These are phyloP conservation scores for Anoplopoma fimbria DNA, from an alignment of 2,113 vertebrate genomes.

Conservation along the genomic window DNA sequence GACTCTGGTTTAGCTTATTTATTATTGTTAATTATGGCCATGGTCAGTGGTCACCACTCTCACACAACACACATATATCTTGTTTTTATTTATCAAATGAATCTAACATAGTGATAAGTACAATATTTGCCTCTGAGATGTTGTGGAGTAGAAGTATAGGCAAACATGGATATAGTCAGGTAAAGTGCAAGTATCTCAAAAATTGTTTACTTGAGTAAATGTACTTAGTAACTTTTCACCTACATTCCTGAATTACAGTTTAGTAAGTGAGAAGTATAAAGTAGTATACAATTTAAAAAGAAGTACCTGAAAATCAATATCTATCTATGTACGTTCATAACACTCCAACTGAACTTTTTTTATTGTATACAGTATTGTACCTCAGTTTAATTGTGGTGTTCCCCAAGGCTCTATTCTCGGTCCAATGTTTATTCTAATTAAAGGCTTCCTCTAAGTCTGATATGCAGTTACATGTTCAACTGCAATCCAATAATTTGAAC, in stretches of 20 bases:
- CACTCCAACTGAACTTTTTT: not conserved
- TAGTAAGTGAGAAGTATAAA: not conserved
- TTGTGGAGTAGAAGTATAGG: not conserved
- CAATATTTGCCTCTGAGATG: not conserved
- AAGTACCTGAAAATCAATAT: not conserved
- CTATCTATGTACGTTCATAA: not conserved
- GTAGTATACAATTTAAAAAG: not conserved
- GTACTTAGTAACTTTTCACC: not conserved
- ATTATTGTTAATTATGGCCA: not conserved
- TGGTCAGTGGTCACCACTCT: not conserved
- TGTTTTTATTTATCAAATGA: not conserved
- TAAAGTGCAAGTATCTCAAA: not conserved
- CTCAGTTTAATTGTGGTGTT: too few relatives aligned
- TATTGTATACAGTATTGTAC: not conserved
- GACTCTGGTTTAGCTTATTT: not conserved
- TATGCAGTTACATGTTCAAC: not conserved
- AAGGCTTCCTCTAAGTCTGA: not conserved
- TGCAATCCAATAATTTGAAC: not conserved
- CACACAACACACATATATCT: not conserved
- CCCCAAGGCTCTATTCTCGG: not conserved
- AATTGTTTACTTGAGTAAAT: not conserved
- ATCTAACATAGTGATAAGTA: not conserved
- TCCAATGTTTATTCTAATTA: not conserved
- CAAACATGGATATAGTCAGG: not conserved
- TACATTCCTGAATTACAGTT: not conserved